phyloP scores from a whole-genome alignment of 2,113 vertebrate species.

The Fregata magnificens region DNA sequence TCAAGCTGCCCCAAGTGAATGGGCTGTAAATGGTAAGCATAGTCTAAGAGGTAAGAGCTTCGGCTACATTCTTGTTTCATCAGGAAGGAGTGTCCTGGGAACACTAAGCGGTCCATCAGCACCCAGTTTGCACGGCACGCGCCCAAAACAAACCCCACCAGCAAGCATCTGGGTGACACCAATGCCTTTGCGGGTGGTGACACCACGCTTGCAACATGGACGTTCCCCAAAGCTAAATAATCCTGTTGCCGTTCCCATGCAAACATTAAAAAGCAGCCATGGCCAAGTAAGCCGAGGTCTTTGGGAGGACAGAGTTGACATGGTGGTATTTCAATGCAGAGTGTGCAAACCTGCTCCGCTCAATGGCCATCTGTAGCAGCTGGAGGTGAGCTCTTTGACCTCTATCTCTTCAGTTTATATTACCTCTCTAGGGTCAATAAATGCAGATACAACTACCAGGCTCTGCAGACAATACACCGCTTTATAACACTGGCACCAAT shows the following conservation, averaged over 20 bases:
- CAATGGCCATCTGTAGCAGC: neutral
- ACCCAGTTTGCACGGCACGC: neutral
- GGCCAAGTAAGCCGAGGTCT: neutral
- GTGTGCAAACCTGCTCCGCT: neutral
- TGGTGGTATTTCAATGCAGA: neutral
- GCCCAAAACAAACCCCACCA: neutral
- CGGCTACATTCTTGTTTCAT: neutral
- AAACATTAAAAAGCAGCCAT: neutral
- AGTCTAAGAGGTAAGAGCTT: neutral
- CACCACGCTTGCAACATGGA: fast-evolving
- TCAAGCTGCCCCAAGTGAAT: fast-evolving
- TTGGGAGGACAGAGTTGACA: neutral
- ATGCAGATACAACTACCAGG: constrained; percentile 15
- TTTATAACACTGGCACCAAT: neutral
- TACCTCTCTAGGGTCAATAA: constrained; percentile 41
- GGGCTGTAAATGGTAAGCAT: fast-evolving
- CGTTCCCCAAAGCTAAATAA: neutral
- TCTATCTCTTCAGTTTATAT: neutral
- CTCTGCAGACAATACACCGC: neutral
- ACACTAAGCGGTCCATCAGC: neutral
- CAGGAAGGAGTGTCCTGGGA: neutral
- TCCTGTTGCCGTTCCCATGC: fast-evolving
- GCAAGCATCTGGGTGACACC: neutral
- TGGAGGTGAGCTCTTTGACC: constrained; percentile 41
- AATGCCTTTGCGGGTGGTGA: neutral